A percentile compares a stretch with the other conserved stretches of the same genome.
These are phyloP conservation scores for Nothobranchius kuhntae DNA, from an alignment of 2,113 vertebrate genomes.

Conservation along the genomic window DNA sequence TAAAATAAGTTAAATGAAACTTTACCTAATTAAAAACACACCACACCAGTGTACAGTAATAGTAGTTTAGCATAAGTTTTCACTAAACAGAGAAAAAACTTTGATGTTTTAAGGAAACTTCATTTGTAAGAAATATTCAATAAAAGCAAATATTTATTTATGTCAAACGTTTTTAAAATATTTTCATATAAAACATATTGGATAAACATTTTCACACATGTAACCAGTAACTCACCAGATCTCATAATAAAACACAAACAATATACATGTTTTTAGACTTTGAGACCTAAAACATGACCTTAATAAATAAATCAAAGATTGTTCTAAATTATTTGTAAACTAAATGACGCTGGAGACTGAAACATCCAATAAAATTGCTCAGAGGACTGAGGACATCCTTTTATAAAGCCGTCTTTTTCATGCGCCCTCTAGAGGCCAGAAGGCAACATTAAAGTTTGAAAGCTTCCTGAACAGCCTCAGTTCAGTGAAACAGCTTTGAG, in stretches of 20 bases:
- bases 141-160: neutral
- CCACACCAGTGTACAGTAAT: no score
- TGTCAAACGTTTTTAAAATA: neutral
- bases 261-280: neutral
- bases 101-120: neutral
- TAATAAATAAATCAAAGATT: neutral
- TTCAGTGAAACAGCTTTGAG: no score
- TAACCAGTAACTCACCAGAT: neutral
- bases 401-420: no score
- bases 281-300: neutral
- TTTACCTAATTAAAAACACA: no score
- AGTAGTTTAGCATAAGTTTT: no score
- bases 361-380: neutral
- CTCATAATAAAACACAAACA: neutral
- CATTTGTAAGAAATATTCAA: conserved; percentile 13
- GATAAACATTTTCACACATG: neutral
- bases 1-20: no score
- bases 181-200: no score
- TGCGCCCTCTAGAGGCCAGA: neutral
- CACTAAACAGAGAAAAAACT: no score
- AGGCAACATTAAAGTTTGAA: neutral
- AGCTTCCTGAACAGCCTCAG: no score
- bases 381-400: no score
- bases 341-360: neutral
- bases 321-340: neutral